Evolutionary conservation across 2,113 vertebrate genomes (phyloP).

Genomic region (Cephalopholis sonnerati): DNA sequence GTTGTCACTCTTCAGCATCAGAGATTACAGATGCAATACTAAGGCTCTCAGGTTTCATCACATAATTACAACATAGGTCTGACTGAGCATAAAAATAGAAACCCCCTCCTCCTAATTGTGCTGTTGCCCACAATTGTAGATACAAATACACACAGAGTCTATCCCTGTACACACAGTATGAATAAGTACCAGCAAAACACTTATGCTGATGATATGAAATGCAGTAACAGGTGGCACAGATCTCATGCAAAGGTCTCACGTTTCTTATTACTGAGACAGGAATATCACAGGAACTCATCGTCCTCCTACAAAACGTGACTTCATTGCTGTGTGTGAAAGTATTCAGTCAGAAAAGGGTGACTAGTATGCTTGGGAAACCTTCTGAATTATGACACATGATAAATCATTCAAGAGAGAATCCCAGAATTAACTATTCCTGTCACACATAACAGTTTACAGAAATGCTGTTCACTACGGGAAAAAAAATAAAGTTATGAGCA

Average conservation of each 20-base stretch:
- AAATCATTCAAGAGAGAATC: background rate
- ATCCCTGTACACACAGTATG: background rate
- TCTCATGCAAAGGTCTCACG: background rate
- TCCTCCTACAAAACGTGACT: background rate
- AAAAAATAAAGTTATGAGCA: background rate
- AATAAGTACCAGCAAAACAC: background rate
- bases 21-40: background rate
- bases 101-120: background rate
- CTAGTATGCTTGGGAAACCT: background rate
- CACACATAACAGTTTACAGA: background rate
- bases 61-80: background rate
- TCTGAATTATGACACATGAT: background rate
- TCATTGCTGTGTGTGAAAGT: background rate
- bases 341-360: background rate
- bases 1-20: background rate
- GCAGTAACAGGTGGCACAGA: conserved; percentile 33
- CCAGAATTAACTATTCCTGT: background rate
- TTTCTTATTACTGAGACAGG: conserved; percentile 10
- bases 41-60: background rate
- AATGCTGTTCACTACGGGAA: background rate
- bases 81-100: background rate
- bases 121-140: background rate
- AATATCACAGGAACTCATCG: background rate
- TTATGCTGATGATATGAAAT: background rate
- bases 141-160: no score